A percentile compares a stretch with the other conserved stretches of the same genome.
Evolutionary conservation across 2,888 invertebrate genomes (phyloP).

Genomic region (Halocaridina rubra): DNA sequence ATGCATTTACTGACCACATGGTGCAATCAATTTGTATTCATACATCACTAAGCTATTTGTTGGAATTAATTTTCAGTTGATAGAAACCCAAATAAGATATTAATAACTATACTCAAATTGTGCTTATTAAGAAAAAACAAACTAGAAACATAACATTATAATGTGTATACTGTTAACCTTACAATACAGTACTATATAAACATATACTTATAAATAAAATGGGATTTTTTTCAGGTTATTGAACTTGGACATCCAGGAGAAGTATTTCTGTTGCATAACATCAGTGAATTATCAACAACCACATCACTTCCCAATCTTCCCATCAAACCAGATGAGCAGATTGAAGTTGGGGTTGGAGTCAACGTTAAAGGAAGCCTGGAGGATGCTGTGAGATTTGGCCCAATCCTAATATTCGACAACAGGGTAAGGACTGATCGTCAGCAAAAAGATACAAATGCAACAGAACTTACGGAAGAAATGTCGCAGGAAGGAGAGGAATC

Average conservation of each 20-base stretch:
- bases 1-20: too few relatives aligned
- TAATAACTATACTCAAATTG: too few relatives aligned
- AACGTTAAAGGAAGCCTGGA: conserved; percentile 26
- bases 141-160: too few relatives aligned
- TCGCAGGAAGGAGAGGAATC: neutral
- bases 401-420: conserved; percentile 18
- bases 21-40: too few relatives aligned
- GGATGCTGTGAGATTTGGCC: conserved; percentile 16
- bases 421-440: conserved; percentile 39
- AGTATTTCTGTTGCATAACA: neutral
- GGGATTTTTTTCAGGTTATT: conserved; percentile 1
- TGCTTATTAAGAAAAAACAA: too few relatives aligned
- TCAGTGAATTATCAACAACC: neutral
- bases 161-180: too few relatives aligned
- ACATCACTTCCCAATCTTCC: neutral
- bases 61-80: too few relatives aligned
- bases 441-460: neutral
- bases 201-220: too few relatives aligned
- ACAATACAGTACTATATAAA: too few relatives aligned
- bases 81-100: too few relatives aligned
- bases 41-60: too few relatives aligned
- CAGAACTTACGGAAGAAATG: neutral
- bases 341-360: conserved; percentile 20
- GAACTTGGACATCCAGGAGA: conserved; percentile 7
- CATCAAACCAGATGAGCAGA: neutral